Conservation (phyloP, 2,888 invertebrate genomes). For the Elysia crispata region DNA sequence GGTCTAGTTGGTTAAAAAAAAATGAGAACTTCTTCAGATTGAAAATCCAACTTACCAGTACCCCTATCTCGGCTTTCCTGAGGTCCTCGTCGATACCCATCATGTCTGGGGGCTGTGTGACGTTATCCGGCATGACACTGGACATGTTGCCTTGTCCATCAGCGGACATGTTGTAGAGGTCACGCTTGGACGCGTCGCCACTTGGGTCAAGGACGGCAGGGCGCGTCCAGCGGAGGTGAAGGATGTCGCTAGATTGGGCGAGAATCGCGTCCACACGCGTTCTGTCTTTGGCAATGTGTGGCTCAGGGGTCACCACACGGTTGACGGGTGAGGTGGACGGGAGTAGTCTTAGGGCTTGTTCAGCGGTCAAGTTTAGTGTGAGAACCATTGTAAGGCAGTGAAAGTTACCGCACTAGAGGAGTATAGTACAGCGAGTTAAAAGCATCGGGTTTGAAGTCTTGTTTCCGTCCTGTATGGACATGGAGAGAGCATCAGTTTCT, state of each 20-base stretch:
- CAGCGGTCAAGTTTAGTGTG: constrained; percentile 1
- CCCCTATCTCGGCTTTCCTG: constrained; percentile 40
- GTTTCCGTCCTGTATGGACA: too few relatives aligned
- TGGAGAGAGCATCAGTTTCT: too few relatives aligned
- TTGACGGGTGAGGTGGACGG: not conserved
- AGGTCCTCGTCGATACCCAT: constrained; percentile 32
- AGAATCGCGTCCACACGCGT: too few relatives aligned
- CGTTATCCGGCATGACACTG: not conserved
- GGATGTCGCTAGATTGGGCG: not conserved
- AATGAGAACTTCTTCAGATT: not conserved
- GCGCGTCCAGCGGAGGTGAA: not conserved
- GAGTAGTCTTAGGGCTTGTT: not conserved
- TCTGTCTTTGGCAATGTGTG: too few relatives aligned
- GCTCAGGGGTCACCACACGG: not conserved
- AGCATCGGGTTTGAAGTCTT: too few relatives aligned
- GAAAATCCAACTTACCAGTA: constrained; percentile 22
- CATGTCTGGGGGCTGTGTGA: not conserved
- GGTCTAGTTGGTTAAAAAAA: not conserved
- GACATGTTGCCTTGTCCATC: not conserved
- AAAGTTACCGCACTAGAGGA: too few relatives aligned
- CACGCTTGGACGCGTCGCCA: not conserved
- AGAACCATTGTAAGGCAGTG: constrained; percentile 5
- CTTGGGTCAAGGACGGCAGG: not conserved
- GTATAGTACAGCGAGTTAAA: too few relatives aligned
- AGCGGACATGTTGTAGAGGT: not conserved